Conservation (phyloP, 2,113 vertebrate genomes). For the Myrmecobius fasciatus region DNA sequence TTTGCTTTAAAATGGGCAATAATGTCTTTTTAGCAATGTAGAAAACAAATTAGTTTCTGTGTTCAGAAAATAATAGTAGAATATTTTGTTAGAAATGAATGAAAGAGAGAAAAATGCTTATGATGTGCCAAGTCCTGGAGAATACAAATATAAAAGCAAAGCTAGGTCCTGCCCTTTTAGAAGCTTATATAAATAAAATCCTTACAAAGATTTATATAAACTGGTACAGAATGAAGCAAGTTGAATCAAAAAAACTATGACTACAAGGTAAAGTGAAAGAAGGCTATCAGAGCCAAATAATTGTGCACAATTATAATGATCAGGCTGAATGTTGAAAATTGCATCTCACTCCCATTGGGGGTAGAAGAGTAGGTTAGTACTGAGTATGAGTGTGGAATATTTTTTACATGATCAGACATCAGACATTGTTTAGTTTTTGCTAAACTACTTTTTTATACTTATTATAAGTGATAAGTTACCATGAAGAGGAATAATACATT, state of each 20-base stretch:
- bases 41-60: constrained; percentile 3
- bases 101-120: background rate
- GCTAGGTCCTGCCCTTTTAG: background rate
- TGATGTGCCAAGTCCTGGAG: background rate
- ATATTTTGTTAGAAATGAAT: background rate
- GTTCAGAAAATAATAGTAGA: background rate
- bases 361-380: background rate
- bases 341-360: background rate
- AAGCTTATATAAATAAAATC: background rate
- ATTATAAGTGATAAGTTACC: background rate
- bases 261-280: background rate
- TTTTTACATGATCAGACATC: background rate
- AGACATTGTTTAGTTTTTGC: background rate
- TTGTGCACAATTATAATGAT: background rate
- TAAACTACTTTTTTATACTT: background rate
- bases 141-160: background rate
- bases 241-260: background rate
- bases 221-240: background rate
- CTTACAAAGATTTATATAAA: background rate
- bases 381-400: background rate
- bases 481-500: background rate
- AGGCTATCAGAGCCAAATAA: background rate
- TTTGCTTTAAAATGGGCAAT: constrained; percentile 30
- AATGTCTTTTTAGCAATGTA: background rate
- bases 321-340: background rate